Conservation (phyloP, 2,797 vertebrate species). For the Champsocephalus esox region DNA sequence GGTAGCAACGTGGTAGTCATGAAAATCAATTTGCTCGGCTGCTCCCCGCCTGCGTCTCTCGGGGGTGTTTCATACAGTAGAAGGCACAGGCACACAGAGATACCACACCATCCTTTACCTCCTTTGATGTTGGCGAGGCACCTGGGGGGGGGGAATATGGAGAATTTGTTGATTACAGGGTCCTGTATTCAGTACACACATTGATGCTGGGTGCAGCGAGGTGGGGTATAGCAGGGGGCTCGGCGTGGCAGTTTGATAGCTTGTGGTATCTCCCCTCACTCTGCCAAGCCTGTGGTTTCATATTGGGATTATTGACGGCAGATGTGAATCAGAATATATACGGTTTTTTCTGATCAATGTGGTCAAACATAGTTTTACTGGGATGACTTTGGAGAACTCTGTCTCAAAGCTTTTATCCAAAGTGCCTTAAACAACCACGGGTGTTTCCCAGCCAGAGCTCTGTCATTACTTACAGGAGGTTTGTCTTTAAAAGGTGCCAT, state of each 20-base stretch:
- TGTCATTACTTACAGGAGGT: conserved; percentile 21
- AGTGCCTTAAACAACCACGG: conserved; percentile 29
- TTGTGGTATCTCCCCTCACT: conserved; percentile 54
- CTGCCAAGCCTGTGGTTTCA: conserved; percentile 69
- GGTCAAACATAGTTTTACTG: conserved; percentile 39
- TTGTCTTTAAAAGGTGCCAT: conserved; percentile 15
- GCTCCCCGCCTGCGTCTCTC: conserved; percentile 70
- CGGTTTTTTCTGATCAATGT: conserved; percentile 53
- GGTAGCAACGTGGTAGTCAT: conserved; percentile 61
- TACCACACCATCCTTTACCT: conserved; percentile 73
- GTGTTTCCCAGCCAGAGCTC: conserved; percentile 11
- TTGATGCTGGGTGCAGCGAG: conserved; percentile 38
- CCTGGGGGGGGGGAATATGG: conserved; percentile 69
- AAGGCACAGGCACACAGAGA: conserved; percentile 70
- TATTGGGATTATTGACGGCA: conserved; percentile 66
- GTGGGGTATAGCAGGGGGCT: conserved; percentile 46
- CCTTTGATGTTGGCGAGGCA: conserved; percentile 79
- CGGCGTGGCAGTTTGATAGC: conserved; percentile 64
- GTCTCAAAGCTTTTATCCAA: conserved; percentile 39
- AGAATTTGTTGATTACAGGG: conserved; percentile 75
- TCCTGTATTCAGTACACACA: conserved; percentile 75
- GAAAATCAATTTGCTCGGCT: conserved; percentile 76
- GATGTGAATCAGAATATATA: conserved; percentile 67
- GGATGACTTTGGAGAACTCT: conserved; percentile 28
- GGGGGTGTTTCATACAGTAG: conserved; percentile 71